Conservation (phyloP, 1,140 invertebrate genomes). For the Ceratosolen fusciceps region DNA sequence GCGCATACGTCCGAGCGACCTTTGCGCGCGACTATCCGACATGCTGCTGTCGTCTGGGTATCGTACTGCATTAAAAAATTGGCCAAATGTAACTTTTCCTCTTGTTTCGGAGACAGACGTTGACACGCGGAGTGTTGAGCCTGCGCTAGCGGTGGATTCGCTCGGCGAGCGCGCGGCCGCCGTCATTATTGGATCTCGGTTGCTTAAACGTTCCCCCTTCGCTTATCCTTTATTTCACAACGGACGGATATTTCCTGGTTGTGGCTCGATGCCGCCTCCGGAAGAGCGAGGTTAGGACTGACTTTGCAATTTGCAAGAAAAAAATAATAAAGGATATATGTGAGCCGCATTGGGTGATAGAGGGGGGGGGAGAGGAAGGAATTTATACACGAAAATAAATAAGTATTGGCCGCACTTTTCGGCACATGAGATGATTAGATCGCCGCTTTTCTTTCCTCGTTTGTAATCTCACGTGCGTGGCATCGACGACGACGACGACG, state of each 20-base stretch:
- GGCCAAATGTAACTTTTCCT: neutral
- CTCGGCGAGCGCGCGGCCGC: neutral
- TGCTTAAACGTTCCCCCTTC: slow-evolving; percentile 4
- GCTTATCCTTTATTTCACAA: slow-evolving; percentile 1
- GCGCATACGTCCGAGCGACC: neutral
- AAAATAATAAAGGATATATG: neutral
- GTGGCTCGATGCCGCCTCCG: neutral
- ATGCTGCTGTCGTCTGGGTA: too few species aligned
- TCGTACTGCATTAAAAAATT: neutral
- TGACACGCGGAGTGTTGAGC: neutral
- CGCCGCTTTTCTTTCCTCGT: neutral
- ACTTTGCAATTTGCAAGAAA: slow-evolving; percentile 39
- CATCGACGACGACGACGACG: too few species aligned
- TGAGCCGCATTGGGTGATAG: too few species aligned
- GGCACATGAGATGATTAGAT: neutral
- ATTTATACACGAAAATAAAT: too few species aligned
- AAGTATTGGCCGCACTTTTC: neutral
- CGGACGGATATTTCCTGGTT: neutral
- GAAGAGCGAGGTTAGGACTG: slow-evolving; percentile 34
- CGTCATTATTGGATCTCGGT: slow-evolving; percentile 2
- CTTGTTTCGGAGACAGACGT: neutral
- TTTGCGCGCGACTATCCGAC: neutral
- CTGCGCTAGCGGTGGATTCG: neutral
- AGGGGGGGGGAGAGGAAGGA: too few species aligned
- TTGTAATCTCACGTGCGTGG: neutral